Percentiles rank a stretch among this genome's conserved stretches.
These are phyloP conservation scores for Stratiomys singularior DNA, from an alignment of 2,888 invertebrate species.

Conservation along the genomic window DNA sequence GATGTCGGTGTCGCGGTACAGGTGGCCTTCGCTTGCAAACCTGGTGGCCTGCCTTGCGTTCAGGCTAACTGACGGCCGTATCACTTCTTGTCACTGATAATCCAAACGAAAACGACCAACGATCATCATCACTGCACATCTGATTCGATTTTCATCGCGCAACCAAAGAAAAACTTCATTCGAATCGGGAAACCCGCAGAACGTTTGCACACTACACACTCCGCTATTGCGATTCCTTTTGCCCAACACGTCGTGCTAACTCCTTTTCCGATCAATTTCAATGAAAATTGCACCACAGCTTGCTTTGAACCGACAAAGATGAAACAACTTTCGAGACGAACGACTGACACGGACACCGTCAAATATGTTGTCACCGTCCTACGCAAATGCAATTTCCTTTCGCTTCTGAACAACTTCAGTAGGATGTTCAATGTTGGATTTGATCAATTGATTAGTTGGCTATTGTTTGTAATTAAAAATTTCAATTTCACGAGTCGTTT, in stretches of 20 bases:
- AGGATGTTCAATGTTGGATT: neutral
- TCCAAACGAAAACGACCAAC: constrained; percentile 6
- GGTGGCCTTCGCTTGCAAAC: neutral
- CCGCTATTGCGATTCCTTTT: neutral
- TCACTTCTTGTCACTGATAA: constrained; percentile 41
- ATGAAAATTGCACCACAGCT: neutral
- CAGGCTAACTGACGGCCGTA: neutral
- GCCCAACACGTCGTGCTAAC: neutral
- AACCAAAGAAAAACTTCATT: constrained; percentile 23
- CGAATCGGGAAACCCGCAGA: neutral
- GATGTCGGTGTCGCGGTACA: no score
- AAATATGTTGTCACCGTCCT: constrained; percentile 35
- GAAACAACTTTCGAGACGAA: no score
- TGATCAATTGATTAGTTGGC: neutral
- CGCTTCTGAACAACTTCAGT: neutral
- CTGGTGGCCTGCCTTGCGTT: neutral
- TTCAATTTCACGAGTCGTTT: neutral
- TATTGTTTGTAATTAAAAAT: constrained; percentile 33
- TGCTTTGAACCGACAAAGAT: no score
- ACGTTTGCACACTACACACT: constrained; percentile 5
- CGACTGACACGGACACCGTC: constrained; percentile 12
- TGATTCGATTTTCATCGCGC: constrained; percentile 42
- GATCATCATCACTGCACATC: constrained; percentile 41
- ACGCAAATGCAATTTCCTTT: constrained; percentile 40
- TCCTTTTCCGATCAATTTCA: neutral